phyloP scores from a whole-genome alignment of 1,140 invertebrate species.

The Mesaphorura yosii region DNA sequence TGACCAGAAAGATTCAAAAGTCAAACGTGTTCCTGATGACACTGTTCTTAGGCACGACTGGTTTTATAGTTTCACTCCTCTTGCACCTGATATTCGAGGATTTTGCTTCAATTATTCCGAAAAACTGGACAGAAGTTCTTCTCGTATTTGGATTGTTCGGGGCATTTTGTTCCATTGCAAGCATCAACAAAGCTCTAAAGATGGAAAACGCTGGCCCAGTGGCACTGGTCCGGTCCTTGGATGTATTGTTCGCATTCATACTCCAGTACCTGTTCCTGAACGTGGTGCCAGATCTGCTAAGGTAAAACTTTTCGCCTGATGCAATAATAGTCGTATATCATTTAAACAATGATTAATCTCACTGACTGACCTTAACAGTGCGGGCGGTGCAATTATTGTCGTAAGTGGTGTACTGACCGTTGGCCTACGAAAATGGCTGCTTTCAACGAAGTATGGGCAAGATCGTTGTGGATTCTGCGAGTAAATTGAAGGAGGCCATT shows the following conservation, averaged over 20 bases:
- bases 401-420: background rate
- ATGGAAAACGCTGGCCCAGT: constrained; percentile 20
- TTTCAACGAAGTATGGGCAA: background rate
- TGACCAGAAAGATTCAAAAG: constrained; percentile 16
- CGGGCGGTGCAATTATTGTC: background rate
- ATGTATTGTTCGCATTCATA: constrained; percentile 18
- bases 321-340: no score
- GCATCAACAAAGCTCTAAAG: background rate
- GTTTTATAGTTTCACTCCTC: constrained; percentile 8
- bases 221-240: constrained; percentile 11
- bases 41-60: constrained; percentile 7
- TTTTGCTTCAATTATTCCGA: constrained; percentile 3
- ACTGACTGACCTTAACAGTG: background rate
- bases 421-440: background rate
- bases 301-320: no score
- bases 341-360: background rate
- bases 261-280: constrained; percentile 13
- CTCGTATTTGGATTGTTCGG: constrained; percentile 1
- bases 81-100: constrained; percentile 14
- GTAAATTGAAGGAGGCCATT: no score
- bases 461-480: no score
- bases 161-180: constrained; percentile 4
- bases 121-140: background rate
- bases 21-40: constrained; percentile 13
- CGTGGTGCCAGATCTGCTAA: constrained; percentile 11